Percentiles rank a stretch among this genome's conserved stretches.
These are phyloP conservation scores for Agriopis aurantiaria DNA, from an alignment of 2,888 invertebrate species.

Conservation along the genomic window DNA sequence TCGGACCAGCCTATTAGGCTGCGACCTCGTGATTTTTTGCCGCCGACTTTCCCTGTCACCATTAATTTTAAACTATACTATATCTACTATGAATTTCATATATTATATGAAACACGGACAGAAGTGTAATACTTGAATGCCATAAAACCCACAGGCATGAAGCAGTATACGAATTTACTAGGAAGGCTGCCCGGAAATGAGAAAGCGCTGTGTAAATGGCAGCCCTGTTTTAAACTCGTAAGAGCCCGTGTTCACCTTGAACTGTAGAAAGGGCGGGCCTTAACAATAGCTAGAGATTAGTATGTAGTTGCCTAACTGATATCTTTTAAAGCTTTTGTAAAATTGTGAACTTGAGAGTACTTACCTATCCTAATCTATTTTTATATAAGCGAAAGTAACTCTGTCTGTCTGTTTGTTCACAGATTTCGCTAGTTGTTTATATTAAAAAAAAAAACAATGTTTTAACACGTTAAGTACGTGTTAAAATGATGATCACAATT, in stretches of 20 bases:
- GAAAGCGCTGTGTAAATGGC: constrained; percentile 18
- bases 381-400: too few species aligned
- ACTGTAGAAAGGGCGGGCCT: constrained; percentile 34
- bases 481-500: too few species aligned
- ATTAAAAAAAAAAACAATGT: too few species aligned
- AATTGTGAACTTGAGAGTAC: not conserved
- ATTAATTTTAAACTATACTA: too few species aligned
- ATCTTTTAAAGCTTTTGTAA: not conserved
- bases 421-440: too few species aligned
- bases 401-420: too few species aligned
- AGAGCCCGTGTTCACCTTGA: constrained; percentile 40
- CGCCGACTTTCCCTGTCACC: too few species aligned
- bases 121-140: constrained; percentile 1
- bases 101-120: not conserved
- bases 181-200: constrained; percentile 21
- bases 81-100: not conserved
- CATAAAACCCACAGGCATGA: not conserved
- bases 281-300: constrained; percentile 1
- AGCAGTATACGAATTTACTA: constrained; percentile 10
- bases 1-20: too few species aligned
- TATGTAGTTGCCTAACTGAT: not conserved
- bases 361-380: too few species aligned
- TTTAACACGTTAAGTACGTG: too few species aligned
- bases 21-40: too few species aligned
- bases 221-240: constrained; percentile 37